phyloP scores from a whole-genome alignment of 2,113 vertebrate genomes.

The Nothocercus julius region DNA sequence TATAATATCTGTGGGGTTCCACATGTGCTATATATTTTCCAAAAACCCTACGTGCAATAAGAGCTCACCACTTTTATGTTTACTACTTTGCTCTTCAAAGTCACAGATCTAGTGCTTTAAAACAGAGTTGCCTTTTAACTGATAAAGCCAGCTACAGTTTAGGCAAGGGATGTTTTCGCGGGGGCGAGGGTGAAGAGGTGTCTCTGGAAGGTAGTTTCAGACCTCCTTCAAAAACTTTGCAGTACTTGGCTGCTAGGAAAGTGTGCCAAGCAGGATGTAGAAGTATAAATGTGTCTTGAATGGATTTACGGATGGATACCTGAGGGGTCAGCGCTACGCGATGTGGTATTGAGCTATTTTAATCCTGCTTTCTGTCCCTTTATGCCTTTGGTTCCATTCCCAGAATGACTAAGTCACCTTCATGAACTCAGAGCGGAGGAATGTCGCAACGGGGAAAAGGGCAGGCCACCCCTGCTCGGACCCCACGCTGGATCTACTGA shows the following conservation, averaged over 20 bases:
- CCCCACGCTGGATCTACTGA: rapidly evolving
- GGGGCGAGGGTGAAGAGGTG: background rate
- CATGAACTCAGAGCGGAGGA: background rate
- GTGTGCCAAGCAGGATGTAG: background rate
- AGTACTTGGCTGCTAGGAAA: background rate
- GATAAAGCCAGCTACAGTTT: background rate
- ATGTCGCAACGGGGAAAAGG: background rate
- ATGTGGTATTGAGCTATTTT: conserved; percentile 43
- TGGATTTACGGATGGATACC: conserved; percentile 42
- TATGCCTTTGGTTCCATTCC: conserved; percentile 52
- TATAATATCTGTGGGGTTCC: conserved; percentile 33
- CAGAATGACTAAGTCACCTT: conserved; percentile 50
- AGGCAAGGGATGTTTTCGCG: background rate
- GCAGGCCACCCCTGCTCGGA: rapidly evolving
- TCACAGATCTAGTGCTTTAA: background rate
- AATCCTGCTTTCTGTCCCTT: conserved; percentile 33
- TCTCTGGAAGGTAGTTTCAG: background rate
- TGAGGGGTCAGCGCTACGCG: conserved; percentile 38
- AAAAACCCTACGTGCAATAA: background rate
- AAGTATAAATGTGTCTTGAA: background rate
- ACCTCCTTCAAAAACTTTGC: background rate
- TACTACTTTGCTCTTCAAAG: conserved; percentile 48
- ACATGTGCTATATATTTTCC: conserved; percentile 31
- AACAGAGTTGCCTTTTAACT: background rate
- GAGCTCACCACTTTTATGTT: conserved; percentile 17